Conservation (phyloP, 2,888 invertebrate genomes). For the Monoplex corrugatus region DNA sequence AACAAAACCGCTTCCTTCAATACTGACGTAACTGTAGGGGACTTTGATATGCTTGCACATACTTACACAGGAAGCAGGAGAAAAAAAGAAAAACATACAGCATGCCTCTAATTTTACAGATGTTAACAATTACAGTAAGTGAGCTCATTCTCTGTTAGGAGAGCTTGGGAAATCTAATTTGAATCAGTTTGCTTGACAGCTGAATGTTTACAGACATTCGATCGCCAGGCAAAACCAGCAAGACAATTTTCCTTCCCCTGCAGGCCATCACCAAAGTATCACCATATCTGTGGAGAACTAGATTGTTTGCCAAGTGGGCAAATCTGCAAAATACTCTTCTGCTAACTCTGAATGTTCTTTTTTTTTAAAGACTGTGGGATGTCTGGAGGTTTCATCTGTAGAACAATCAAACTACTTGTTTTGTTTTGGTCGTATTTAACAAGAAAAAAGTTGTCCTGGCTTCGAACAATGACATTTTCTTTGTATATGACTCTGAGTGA, state of each 20-base stretch:
- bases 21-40: no score
- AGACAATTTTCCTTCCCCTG: not conserved
- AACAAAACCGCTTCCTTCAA: not conserved
- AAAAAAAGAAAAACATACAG: not conserved
- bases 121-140: not conserved
- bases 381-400: no score
- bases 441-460: no score
- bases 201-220: conserved; percentile 5
- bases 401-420: no score
- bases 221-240: not conserved
- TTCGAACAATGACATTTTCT: no score
- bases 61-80: not conserved
- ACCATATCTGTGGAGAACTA: not conserved
- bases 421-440: not conserved
- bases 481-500: no score
- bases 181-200: not conserved
- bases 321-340: not conserved
- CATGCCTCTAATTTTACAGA: not conserved
- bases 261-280: not conserved
- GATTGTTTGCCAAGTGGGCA: conserved; percentile 5
- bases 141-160: not conserved
- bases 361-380: no score
- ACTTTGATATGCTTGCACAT: no score
- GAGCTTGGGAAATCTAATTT: conserved; percentile 7
- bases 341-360: no score